These are phyloP conservation scores for Alaudala cheleensis DNA, from an alignment of 2,113 vertebrate species.

Conservation along the genomic window DNA sequence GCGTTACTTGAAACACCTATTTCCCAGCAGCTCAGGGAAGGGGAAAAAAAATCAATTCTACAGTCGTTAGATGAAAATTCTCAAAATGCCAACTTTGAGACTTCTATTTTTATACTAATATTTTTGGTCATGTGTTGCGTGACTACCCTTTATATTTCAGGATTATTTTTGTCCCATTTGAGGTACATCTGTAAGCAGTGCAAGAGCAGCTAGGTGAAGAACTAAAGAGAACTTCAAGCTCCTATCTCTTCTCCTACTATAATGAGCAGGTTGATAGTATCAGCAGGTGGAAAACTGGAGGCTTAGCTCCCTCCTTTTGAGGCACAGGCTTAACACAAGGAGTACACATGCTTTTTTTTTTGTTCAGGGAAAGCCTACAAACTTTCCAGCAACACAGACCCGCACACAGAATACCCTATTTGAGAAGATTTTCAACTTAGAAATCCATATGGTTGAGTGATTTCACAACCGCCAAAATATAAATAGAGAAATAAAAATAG, in stretches of 20 bases:
- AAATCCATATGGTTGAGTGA: neutral
- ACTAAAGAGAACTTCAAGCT: neutral
- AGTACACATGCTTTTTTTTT: rapidly evolving
- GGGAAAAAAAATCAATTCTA: neutral
- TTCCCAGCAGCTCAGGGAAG: neutral
- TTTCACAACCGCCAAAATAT: neutral
- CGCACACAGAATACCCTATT: neutral
- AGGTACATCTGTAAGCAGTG: neutral
- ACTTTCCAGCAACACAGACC: neutral
- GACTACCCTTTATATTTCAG: neutral
- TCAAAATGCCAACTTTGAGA: neutral
- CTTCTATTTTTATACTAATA: constrained; percentile 25
- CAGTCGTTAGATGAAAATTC: constrained; percentile 4
- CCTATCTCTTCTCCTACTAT: neutral
- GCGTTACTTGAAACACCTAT: neutral
- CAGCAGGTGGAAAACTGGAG: neutral
- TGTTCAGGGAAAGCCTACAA: neutral
- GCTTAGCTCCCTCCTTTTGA: neutral
- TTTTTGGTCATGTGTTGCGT: constrained; percentile 1
- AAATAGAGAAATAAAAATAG: neutral
- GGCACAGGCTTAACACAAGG: neutral
- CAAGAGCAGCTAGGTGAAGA: neutral
- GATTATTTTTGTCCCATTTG: neutral
- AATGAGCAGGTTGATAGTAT: neutral
- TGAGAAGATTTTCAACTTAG: neutral